phyloP scores from a whole-genome alignment of 2,113 vertebrate genomes.

The Chaenogobius annularis region DNA sequence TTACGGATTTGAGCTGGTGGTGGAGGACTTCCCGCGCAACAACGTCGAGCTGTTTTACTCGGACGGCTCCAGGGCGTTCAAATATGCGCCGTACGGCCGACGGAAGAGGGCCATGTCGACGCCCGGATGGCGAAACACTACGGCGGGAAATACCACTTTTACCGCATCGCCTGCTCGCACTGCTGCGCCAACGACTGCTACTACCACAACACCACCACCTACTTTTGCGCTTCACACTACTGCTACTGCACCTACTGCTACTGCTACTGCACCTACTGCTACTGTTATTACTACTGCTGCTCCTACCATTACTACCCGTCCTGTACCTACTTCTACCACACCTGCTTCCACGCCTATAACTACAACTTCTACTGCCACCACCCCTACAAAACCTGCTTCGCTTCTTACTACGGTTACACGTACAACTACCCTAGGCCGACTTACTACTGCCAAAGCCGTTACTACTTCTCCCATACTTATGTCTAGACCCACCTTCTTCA shows the following conservation, averaged over 20 bases:
- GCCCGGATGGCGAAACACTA: background rate
- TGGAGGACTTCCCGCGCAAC: constrained; percentile 39
- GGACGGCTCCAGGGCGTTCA: constrained; percentile 28
- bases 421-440: background rate
- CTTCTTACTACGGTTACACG: background rate
- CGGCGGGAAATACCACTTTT: background rate
- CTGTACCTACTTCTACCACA: background rate
- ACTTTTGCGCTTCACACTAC: too few relatives aligned
- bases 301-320: background rate
- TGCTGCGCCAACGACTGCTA: background rate
- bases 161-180: background rate
- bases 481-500: too few relatives aligned
- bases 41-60: constrained; percentile 45
- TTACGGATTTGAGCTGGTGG: constrained; percentile 20
- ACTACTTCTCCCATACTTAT: too few relatives aligned
- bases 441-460: background rate
- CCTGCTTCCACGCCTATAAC: background rate
- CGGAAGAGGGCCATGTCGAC: background rate
- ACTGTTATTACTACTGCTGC: background rate
- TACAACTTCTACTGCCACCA: background rate
- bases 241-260: too few relatives aligned
- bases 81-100: background rate
- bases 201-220: too few relatives aligned
- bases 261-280: too few relatives aligned
- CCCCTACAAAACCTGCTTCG: background rate